phyloP scores from a whole-genome alignment of 2,888 invertebrate genomes.

The Cephonodes hylas region DNA sequence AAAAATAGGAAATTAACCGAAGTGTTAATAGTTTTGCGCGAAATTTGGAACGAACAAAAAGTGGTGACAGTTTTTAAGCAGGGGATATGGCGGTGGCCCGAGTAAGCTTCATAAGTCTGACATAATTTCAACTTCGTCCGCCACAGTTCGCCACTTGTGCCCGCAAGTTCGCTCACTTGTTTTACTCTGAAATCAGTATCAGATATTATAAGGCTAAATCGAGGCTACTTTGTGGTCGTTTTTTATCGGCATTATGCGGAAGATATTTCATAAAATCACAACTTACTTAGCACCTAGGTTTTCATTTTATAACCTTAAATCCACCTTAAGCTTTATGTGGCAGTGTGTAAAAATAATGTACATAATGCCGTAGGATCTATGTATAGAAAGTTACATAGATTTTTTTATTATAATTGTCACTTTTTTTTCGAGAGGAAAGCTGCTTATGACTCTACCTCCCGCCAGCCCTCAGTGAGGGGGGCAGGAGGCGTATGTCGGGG shows the following conservation, averaged over 20 bases:
- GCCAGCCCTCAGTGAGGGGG: too few relatives aligned
- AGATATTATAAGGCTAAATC: background rate
- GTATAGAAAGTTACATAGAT: too few relatives aligned
- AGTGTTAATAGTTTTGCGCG: slow-evolving; percentile 7
- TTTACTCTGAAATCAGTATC: background rate
- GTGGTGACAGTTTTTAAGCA: slow-evolving; percentile 25
- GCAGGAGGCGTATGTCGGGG: too few relatives aligned
- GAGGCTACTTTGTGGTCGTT: background rate
- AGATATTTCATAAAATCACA: background rate
- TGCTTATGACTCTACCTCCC: too few relatives aligned
- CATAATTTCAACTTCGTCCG: slow-evolving; percentile 24
- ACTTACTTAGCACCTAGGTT: too few relatives aligned
- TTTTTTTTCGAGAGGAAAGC: too few relatives aligned
- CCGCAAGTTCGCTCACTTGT: background rate
- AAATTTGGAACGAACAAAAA: slow-evolving; percentile 11
- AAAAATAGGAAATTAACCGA: background rate
- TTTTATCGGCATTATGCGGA: background rate
- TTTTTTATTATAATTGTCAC: too few relatives aligned
- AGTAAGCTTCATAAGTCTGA: slow-evolving; percentile 21
- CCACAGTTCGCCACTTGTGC: background rate
- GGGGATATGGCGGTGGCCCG: slow-evolving; percentile 23
- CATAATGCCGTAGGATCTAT: too few relatives aligned
- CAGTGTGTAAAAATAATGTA: too few relatives aligned
- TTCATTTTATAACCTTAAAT: too few relatives aligned
- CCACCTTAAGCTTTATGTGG: too few relatives aligned